These are phyloP conservation scores for Amiota communis DNA, from an alignment of 2,888 invertebrate genomes.

Conservation along the genomic window DNA sequence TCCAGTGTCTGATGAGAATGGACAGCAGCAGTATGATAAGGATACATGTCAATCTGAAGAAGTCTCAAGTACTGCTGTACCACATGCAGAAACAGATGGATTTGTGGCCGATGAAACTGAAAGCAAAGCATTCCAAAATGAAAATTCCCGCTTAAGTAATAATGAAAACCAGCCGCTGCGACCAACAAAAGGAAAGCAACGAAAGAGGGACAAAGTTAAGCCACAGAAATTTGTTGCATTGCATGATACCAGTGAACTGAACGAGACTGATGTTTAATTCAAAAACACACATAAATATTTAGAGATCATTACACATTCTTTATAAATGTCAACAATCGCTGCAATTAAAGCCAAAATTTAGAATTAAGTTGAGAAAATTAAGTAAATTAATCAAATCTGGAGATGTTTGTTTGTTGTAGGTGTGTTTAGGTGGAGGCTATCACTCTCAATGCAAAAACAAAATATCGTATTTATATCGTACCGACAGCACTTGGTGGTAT, in stretches of 20 bases:
- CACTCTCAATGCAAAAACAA: no score
- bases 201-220: conserved; percentile 58
- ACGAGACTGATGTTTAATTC: conserved; percentile 68
- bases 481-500: no score
- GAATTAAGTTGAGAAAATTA: conserved; percentile 2
- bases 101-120: conserved; percentile 48
- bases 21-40: background rate
- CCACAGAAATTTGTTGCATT: conserved; percentile 62
- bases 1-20: conserved; percentile 30
- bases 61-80: conserved; percentile 16
- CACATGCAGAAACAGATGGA: conserved; percentile 38
- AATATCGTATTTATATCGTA: no score
- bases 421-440: conserved; percentile 7
- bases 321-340: conserved; percentile 2
- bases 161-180: conserved; percentile 37
- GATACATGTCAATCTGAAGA: background rate
- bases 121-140: conserved; percentile 63
- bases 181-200: conserved; percentile 40
- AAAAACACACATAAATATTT: background rate
- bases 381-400: background rate
- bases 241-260: conserved; percentile 58
- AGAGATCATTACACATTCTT: background rate
- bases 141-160: conserved; percentile 54
- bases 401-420: background rate
- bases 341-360: conserved; percentile 19